Conservation (phyloP, 2,113 vertebrate species). For the Laticauda laticaudata region DNA sequence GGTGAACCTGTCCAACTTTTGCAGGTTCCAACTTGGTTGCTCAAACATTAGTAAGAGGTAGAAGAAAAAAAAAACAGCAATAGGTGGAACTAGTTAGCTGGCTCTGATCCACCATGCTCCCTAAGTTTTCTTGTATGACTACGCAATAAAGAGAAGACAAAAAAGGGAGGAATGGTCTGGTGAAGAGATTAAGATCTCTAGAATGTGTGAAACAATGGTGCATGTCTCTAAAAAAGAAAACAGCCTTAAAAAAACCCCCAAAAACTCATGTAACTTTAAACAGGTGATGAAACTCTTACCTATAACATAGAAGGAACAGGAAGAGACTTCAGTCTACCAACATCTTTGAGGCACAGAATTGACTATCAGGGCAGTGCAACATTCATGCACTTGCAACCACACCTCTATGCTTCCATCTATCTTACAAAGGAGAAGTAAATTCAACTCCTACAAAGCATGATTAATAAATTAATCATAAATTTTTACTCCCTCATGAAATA, state of each 20-base stretch:
- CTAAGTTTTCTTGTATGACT: background rate
- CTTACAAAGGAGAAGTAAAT: background rate
- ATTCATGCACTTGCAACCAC: background rate
- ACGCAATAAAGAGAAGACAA: background rate
- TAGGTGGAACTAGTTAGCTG: background rate
- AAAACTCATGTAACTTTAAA: background rate
- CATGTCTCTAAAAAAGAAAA: background rate
- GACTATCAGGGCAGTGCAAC: background rate
- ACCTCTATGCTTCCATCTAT: background rate
- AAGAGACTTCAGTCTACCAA: background rate
- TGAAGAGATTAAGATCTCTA: background rate
- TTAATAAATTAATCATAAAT: background rate
- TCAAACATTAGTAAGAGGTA: background rate
- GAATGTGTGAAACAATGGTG: background rate
- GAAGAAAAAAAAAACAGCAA: background rate
- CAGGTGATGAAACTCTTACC: background rate
- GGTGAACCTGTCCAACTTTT: background rate
- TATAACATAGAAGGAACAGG: background rate
- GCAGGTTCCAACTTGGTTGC: background rate
- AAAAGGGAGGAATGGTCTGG: background rate
- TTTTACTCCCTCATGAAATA: background rate
- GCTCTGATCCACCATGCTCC: background rate
- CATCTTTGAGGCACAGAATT: background rate
- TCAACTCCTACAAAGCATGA: constrained; percentile 2
- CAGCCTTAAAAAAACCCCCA: background rate